Evolutionary conservation across 1,140 invertebrate genomes (phyloP).

Genomic region (Plectrocnemia conspersa): DNA sequence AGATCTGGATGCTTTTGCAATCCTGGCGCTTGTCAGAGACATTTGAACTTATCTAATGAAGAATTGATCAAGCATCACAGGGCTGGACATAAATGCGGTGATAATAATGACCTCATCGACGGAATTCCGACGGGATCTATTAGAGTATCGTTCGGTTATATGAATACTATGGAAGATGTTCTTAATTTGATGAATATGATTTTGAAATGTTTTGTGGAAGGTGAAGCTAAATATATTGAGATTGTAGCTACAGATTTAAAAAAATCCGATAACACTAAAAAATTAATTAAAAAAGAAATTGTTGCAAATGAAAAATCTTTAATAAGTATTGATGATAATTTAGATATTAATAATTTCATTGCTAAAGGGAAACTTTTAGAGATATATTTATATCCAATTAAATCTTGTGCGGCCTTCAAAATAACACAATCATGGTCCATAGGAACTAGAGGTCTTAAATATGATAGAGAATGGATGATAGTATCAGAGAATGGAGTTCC

Average conservation of each 20-base stretch:
- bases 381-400: constrained; percentile 88
- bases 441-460: constrained; percentile 69
- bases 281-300: neutral
- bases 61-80: constrained; percentile 75
- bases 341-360: constrained; percentile 17
- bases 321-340: neutral
- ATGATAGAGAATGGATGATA: constrained; percentile 92
- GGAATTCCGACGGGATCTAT: constrained; percentile 88
- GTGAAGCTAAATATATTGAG: neutral
- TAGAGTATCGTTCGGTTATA: constrained; percentile 90
- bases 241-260: neutral
- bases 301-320: neutral
- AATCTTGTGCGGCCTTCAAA: constrained; percentile 82
- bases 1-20: constrained; percentile 96
- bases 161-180: constrained; percentile 71
- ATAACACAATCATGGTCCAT: constrained; percentile 66
- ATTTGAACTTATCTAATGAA: constrained; percentile 64
- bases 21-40: constrained; percentile 87
- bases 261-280: neutral
- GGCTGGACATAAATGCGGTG: constrained; percentile 89
- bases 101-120: constrained; percentile 82
- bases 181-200: constrained; percentile 72
- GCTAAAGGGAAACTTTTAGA: constrained; percentile 45
- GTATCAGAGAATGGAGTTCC: constrained; percentile 70
- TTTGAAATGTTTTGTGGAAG: constrained; percentile 59